Conservation (phyloP, 2,113 vertebrate genomes). For the Cinclus cinclus region DNA sequence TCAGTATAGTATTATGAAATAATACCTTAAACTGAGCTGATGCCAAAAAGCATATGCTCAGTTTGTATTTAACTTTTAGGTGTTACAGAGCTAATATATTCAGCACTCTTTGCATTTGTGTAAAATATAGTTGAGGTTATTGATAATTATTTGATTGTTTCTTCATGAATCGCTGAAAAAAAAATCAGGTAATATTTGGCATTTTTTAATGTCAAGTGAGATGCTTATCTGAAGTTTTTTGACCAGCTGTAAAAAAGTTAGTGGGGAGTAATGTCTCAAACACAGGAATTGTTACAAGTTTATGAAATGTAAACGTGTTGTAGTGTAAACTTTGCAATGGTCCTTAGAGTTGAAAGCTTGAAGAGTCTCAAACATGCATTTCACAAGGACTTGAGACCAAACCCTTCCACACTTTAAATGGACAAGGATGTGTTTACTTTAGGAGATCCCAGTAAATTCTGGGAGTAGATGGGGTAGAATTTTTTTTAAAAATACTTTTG, state of each 20-base stretch:
- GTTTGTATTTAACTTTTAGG: background rate
- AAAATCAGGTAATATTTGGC: background rate
- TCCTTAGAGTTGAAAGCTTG: background rate
- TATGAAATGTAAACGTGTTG: background rate
- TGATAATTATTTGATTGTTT: background rate
- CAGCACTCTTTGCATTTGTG: background rate
- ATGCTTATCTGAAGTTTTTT: background rate
- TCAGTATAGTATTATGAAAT: background rate
- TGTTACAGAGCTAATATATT: background rate
- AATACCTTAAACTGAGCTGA: background rate
- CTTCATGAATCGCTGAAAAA: background rate
- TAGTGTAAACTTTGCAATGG: background rate
- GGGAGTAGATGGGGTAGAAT: background rate
- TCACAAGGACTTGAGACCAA: background rate
- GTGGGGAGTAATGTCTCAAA: background rate
- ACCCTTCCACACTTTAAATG: background rate
- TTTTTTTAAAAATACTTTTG: background rate
- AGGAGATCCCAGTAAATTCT: background rate
- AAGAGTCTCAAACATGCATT: accelerated
- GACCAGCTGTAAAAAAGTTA: background rate
- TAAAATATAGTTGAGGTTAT: background rate
- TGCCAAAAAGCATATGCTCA: background rate
- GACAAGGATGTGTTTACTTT: background rate
- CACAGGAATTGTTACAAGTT: background rate
- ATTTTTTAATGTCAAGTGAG: background rate